A percentile compares a stretch with the other conserved stretches of the same genome.
phyloP scores from a whole-genome alignment of 2,888 invertebrate species.

The Tolmerus cingulatus region DNA sequence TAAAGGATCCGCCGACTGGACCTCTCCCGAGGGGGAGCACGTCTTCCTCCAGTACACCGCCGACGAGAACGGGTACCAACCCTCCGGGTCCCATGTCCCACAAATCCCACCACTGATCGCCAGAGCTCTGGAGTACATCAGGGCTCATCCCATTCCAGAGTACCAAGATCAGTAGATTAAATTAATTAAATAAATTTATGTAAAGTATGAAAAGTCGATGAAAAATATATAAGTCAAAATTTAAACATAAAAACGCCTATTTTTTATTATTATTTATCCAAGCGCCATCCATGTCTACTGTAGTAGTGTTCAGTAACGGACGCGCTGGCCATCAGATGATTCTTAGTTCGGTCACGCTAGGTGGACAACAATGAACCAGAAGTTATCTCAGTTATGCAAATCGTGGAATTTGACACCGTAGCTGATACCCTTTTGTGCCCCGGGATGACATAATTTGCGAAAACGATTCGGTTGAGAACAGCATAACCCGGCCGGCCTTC shows the following conservation, averaged over 20 bases:
- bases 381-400: constrained; percentile 4
- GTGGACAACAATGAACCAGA: not conserved
- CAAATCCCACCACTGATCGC: constrained; percentile 25
- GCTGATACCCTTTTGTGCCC: not conserved
- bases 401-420: not conserved
- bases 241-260: not conserved
- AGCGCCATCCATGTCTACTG: not conserved
- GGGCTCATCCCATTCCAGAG: constrained; percentile 22
- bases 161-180: constrained; percentile 1
- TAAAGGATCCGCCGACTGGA: constrained; percentile 36
- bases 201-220: not conserved
- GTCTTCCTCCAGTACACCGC: constrained; percentile 40
- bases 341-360: not conserved
- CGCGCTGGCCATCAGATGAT: not conserved
- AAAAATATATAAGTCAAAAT: not conserved
- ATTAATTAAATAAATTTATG: not conserved
- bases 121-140: constrained; percentile 29
- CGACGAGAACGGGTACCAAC: constrained; percentile 44
- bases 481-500: not conserved
- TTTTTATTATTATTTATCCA: not conserved
- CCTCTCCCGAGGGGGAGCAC: constrained; percentile 39
- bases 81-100: constrained; percentile 40
- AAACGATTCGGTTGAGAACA: constrained; percentile 1
- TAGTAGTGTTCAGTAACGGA: not conserved
- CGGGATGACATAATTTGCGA: constrained; percentile 3